Base-by-base conservation (phyloP, 1,140 invertebrate genomes). In the Bombus waltoni region DNA sequence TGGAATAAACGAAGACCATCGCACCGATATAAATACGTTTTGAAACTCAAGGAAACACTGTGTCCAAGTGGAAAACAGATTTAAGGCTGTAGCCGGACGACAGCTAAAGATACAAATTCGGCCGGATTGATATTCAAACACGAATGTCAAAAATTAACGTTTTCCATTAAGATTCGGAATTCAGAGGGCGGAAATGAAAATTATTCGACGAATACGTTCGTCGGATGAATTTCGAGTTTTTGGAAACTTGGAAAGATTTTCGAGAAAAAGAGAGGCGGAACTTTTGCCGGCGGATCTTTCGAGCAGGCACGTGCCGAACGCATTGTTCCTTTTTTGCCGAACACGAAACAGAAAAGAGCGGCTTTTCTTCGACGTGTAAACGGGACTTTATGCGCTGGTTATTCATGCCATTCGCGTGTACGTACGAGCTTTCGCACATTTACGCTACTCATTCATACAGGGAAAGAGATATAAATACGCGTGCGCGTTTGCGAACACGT, bases 361-460 rank as follows among this genome's bases (percentile, higher is more conserved):
- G 73, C 40, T 87, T 80, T 85, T 65, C 78, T 80, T 78, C 83
- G 70, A 83, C 82, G 88, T 91, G 90, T 91, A 92, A 93, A 88
- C 87, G 87, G 88, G 86, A 86, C 87, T 87, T 85, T 68, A 86
- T 83, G 81, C 87, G 83, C 28, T 88, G 91, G 76, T 91, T 90
- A 92, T 92, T 92, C 92, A 88, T 92, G 87, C 82, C 81, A 83
- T 77, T 59, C 87, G 85, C 73, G 83, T 86, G 81, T 81, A 89
- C 85, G 81, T 87, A 90, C 88, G 86, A 88, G 89, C 86, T 68
- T 78, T 87, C 87, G 86, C 88, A 92, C 87, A 92, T 90, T 91
- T 86, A 66, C 77, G 80, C 83, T 59, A 40, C 88, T 87, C 92
- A 93, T 93, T 93, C 92, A 93, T 92, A 91, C 88, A 92, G 88